These are phyloP conservation scores for Tetragnatha versicolor DNA, from an alignment of 1,140 invertebrate genomes.

Conservation along the genomic window DNA sequence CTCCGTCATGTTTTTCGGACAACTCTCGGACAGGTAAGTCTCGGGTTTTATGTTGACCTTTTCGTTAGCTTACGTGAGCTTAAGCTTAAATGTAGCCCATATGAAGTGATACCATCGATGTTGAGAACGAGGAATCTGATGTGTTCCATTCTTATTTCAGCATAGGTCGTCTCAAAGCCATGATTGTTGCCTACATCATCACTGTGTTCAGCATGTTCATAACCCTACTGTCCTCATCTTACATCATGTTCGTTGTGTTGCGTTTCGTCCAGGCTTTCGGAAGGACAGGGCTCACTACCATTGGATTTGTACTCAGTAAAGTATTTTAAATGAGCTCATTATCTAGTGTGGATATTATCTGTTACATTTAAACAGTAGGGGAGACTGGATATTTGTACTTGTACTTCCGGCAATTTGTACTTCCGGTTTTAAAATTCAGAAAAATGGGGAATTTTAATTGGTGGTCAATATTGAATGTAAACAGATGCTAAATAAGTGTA, in stretches of 20 bases:
- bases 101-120: too few species aligned
- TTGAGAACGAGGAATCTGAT: too few species aligned
- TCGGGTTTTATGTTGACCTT: background rate
- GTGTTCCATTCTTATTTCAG: background rate
- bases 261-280: constrained; percentile 33
- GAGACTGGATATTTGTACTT: too few species aligned
- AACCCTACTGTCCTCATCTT: constrained; percentile 7
- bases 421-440: too few species aligned
- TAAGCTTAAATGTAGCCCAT: too few species aligned
- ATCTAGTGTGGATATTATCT: too few species aligned
- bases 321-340: too few species aligned
- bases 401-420: too few species aligned
- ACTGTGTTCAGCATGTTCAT: background rate
- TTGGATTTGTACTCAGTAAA: constrained; percentile 21
- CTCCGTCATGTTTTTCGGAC: constrained; percentile 80
- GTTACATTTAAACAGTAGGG: too few species aligned
- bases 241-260: constrained; percentile 8
- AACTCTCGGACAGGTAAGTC: constrained; percentile 74
- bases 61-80: background rate
- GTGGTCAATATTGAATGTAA: too few species aligned
- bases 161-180: background rate
- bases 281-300: constrained; percentile 37
- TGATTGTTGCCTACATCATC: constrained; percentile 12
- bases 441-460: too few species aligned
- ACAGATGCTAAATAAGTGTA: too few species aligned